Evolutionary conservation across 2,113 vertebrate genomes (phyloP), one percentile per base, ranked within the genome.

Genomic region (Austrofundulus limnaeus): DNA sequence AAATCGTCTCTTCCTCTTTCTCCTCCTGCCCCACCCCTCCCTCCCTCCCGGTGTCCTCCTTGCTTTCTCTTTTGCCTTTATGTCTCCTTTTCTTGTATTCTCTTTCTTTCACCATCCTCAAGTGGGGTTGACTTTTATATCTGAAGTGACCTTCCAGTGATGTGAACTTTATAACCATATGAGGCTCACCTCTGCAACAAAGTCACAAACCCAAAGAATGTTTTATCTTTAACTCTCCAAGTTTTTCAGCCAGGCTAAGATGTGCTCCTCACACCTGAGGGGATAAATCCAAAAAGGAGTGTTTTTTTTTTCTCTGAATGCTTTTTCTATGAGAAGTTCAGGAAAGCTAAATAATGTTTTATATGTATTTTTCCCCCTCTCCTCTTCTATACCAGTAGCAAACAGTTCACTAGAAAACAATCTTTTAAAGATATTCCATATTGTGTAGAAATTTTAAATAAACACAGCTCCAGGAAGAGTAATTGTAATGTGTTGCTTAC

Each of bases 91-190:
- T 34, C 31, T 48, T 54, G n/a, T n/a, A 43, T 50, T 31, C 51
- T 57, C 38, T 54, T 43, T 49, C 50, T 65, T 77, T 72, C 56
- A 62, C 61, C 59, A 43, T 34, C 70, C 59, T 49, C 39, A 49
- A 42, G 57, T 59, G 56, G 54, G 66, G 66, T 67, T 85, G 78
- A 81, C 75, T 82, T 81, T 82, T 24, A 6, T 61, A 66, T 75
- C 72, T 61, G 57, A 75, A 75, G 54, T 86, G 81, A 88, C 85
- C 84, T 86, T 86, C 67, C 63, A 76, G 61, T 72, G 61, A 70
- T 76, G 61, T 83, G 61, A 81, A 87, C 76, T 82, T 88, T 83
- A 78, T 75, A 85, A 80, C 65, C 82, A 81, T 75, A 87, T 81
- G 69, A 80, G 80, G 56, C 66, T 25, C 38, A 15, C 52, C 39